These are phyloP conservation scores for Sparidentex hasta DNA, from an alignment of 2,797 vertebrate species.

Conservation along the genomic window DNA sequence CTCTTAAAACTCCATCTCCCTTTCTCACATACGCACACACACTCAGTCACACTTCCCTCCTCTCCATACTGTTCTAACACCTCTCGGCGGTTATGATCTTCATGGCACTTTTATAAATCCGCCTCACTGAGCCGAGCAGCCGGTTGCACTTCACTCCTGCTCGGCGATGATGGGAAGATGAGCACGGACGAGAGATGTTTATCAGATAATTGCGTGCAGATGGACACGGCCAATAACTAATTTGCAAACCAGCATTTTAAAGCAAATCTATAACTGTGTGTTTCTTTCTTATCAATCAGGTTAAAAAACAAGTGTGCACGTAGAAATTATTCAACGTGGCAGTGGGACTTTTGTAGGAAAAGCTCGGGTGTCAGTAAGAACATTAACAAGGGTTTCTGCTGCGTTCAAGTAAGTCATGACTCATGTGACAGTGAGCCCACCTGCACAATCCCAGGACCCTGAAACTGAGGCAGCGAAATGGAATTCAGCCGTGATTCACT, in stretches of 20 bases:
- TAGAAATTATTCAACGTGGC: not conserved
- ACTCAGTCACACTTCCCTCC: slow-evolving; percentile 59
- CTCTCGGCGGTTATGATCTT: slow-evolving; percentile 67
- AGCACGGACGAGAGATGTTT: slow-evolving; percentile 43
- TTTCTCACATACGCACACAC: slow-evolving; percentile 42
- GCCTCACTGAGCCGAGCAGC: slow-evolving; percentile 66
- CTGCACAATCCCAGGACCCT: not conserved
- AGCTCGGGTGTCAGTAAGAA: not conserved
- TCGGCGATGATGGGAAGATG: slow-evolving; percentile 51
- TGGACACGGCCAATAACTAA: not conserved
- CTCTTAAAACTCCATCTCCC: slow-evolving; percentile 55
- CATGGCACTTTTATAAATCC: slow-evolving; percentile 71
- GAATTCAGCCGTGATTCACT: not conserved
- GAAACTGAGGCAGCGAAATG: not conserved
- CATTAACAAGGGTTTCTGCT: not conserved
- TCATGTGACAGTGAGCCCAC: not conserved
- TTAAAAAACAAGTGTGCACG: not conserved
- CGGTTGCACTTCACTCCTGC: slow-evolving; percentile 60
- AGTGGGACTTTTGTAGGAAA: not conserved
- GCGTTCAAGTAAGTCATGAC: not conserved
- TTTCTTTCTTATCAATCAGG: not conserved
- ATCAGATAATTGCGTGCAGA: slow-evolving; percentile 45
- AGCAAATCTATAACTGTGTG: not conserved
- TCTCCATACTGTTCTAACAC: slow-evolving; percentile 72
- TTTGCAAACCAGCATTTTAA: slow-evolving; percentile 17